These are phyloP conservation scores for Latheticus oryzae DNA, from an alignment of 2,888 invertebrate genomes.

Conservation along the genomic window DNA sequence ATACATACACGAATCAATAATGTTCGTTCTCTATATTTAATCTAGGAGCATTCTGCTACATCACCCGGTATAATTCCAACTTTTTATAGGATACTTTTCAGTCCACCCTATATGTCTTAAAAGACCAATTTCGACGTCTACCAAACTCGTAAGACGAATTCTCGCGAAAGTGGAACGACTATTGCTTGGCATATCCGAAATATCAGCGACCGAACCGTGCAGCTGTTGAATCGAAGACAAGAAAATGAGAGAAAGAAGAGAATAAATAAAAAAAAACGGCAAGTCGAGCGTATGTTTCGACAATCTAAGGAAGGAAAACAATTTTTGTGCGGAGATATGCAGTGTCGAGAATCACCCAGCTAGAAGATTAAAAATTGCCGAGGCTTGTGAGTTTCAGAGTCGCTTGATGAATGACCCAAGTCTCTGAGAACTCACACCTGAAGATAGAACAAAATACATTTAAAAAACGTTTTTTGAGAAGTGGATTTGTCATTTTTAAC, in stretches of 20 bases:
- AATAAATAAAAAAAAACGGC: slow-evolving; percentile 28
- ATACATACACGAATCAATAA: neutral
- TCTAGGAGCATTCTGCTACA: neutral
- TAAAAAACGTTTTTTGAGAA: neutral
- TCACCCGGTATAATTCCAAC: too few relatives aligned
- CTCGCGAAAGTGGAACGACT: slow-evolving; percentile 30
- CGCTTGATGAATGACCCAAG: slow-evolving; percentile 31
- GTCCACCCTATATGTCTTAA: too few relatives aligned
- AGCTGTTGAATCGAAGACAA: slow-evolving; percentile 34
- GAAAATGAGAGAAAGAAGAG: slow-evolving; percentile 25
- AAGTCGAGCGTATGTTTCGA: slow-evolving; percentile 38
- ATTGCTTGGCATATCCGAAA: slow-evolving; percentile 35
- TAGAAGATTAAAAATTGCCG: slow-evolving; percentile 43
- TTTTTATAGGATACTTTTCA: too few relatives aligned
- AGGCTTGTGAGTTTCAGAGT: slow-evolving; percentile 22
- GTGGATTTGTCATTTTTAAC: too few relatives aligned
- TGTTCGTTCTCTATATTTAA: neutral
- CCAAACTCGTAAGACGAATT: slow-evolving; percentile 24
- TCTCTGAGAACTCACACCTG: slow-evolving; percentile 14
- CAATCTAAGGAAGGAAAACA: slow-evolving; percentile 42
- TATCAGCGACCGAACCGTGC: slow-evolving; percentile 29
- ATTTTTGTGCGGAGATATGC: slow-evolving; percentile 40
- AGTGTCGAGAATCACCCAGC: slow-evolving; percentile 40
- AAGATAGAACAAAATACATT: neutral
- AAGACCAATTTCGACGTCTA: slow-evolving; percentile 1